These are phyloP conservation scores for Toxonevra muliebris DNA, from an alignment of 2,888 invertebrate genomes.

Conservation along the genomic window DNA sequence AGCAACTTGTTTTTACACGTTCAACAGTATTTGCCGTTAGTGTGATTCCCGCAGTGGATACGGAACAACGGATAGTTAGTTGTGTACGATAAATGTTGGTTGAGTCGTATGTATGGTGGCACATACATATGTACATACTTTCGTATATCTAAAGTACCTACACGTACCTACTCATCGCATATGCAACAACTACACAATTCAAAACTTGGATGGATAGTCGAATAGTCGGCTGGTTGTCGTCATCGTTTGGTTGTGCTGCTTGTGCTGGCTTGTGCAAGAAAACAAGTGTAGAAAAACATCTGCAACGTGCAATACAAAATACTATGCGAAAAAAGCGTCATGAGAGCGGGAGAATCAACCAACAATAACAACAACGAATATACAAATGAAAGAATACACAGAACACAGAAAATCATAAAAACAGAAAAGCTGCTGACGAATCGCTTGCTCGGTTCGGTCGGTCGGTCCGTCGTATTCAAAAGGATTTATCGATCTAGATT, in stretches of 20 bases:
- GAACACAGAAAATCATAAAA: conserved; percentile 24
- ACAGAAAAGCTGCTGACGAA: conserved; percentile 10
- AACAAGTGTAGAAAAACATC: conserved; percentile 42
- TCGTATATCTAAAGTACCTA: not conserved
- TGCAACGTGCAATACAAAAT: conserved; percentile 40
- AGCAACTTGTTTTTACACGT: conserved; percentile 7
- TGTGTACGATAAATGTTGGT: no score
- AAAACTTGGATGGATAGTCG: no score
- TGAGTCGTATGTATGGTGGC: no score
- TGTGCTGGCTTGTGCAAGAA: no score
- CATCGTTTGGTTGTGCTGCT: no score
- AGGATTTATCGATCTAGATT: conserved; percentile 63
- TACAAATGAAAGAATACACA: conserved; percentile 4
- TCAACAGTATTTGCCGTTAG: conserved; percentile 6
- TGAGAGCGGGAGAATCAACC: conserved; percentile 21
- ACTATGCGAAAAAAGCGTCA: conserved; percentile 38
- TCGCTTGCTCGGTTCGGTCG: not conserved
- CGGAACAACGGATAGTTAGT: no score
- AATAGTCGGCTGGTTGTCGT: no score
- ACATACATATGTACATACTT: no score
- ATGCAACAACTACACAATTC: not conserved
- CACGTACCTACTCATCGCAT: not conserved
- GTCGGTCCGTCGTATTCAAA: conserved; percentile 3
- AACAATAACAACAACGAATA: conserved; percentile 29
- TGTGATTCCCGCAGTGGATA: not conserved